Base-by-base conservation (phyloP, 1,140 invertebrate genomes). In the Drosophila subobscura region DNA sequence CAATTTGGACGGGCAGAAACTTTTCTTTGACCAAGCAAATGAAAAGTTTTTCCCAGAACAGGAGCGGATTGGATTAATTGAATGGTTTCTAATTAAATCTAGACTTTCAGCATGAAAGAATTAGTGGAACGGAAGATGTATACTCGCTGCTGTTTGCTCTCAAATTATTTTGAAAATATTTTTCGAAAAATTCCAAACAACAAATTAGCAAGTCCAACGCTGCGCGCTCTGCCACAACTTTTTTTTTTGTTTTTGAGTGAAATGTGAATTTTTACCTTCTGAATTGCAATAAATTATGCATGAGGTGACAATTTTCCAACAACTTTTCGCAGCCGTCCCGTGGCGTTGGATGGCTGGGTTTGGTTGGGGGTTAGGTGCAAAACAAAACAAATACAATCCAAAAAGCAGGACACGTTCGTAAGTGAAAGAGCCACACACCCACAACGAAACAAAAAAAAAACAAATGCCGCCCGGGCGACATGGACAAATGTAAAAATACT, bases 281-380 rank as follows among this genome's bases (percentile, higher is more conserved):
- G 66, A 72, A 88, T 79, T 88, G 83, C 75, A 79, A 88, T 88
- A 88, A 88, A 88, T 88, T 88, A 88, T 88, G 83, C 84, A 88
- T 88, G 83, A 88, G 84, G 72, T 63, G 75, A 88, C 75, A 86
- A 88, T 88, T 88, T 88, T 83, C 64, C 64, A 79, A 68, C 59
- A 61, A 55, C 53, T 77, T 73, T 57, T 42, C 50, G 45, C 45
- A 41, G 33, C 64, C 66, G 33, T 33, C 33, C 33, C 33, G 33
- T 37, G 33, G 37, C 16, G n/a, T 55, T 27, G 8, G 4, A 3
- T 44, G 53, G 23, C 29, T 10, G 49, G 25, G 41, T 41, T 41
- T 40, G 25, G 33, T 59, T 20, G 16, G 16, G 16, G 68, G 73
- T 44, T 67, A 52, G 66, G 55, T 55, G 66, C 46, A 70, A 85